These are phyloP conservation scores for Mus minutoides DNA, from an alignment of 2,797 vertebrate genomes.

Conservation along the genomic window DNA sequence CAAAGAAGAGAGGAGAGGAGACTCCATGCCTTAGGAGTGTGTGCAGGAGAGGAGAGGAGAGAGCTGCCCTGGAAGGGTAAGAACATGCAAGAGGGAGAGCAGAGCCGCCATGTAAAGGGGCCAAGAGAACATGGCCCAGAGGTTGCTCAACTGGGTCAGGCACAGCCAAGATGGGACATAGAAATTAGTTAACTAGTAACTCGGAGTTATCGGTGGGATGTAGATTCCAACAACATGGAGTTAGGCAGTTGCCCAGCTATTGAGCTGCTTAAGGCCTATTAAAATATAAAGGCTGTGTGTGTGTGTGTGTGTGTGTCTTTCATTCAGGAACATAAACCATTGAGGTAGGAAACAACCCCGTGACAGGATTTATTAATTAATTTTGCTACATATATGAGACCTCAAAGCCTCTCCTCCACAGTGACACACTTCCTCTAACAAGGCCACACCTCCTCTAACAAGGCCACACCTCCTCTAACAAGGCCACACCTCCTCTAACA, in stretches of 20 bases:
- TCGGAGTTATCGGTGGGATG: not conserved
- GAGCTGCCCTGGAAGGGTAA: not conserved
- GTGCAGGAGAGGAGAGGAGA: not conserved
- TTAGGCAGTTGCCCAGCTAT: not conserved
- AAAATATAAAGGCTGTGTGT: not conserved
- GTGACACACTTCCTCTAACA: not conserved
- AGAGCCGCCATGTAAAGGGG: not conserved
- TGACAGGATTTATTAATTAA: not conserved
- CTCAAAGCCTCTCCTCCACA: not conserved
- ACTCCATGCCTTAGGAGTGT: not conserved
- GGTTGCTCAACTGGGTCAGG: not conserved
- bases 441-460: too few relatives aligned
- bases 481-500: too few relatives aligned
- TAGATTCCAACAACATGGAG: not conserved
- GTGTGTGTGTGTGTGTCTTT: not conserved
- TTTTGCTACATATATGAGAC: not conserved
- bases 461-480: too few relatives aligned
- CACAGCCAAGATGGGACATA: not conserved
- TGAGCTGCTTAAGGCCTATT: not conserved
- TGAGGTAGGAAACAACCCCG: too few relatives aligned
- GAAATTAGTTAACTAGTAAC: not conserved
- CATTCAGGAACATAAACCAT: not conserved
- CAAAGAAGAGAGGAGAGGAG: not conserved
- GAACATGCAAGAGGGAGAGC: not conserved
- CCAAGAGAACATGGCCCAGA: not conserved